Base-by-base conservation (phyloP, 2,888 invertebrate species). In the Limulus polyphemus region DNA sequence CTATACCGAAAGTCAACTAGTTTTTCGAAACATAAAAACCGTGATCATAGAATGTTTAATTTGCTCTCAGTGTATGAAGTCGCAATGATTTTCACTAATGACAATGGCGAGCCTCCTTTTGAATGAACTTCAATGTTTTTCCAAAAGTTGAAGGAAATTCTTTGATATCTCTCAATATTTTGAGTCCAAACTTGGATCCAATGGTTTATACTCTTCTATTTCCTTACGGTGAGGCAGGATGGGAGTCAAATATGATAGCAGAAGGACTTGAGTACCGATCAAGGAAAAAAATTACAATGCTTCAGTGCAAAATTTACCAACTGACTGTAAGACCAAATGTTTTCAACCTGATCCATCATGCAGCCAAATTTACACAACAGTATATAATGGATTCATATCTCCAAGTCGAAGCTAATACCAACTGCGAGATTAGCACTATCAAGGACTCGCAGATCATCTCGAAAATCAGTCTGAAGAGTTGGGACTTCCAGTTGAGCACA, bases 311-410 rank as follows among this genome's bases (percentile, higher is more conserved):
- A 56, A 14, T 58, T 14, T 32, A 54, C 48, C 59, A 59, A 48
- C 50, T 60, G 13, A 49, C 46, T 49, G 48, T 56, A n/a, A 32
- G 51, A 14, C 32, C 32, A 32, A 14, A 51, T 51, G 9, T 13
- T n/a, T 51, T 51, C 14, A 73, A 70, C 62, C 70, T 69, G 0
- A 14, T 73, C 10, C 65, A 69, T 1, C 56, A 56, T 47, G 68
- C 67, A 10, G 69, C 70, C 3, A 68, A 68, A 55, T 62, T 74
- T 1, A 69, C 68, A 5, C 73, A 74, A 49, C 74, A 75, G 62
- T 74, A 60, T 51, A 57, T 69, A 1, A 72, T 73, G 0, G 74
- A 74, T 57, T 56, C 66, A 0, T 75, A 70, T 61, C 64, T 68
- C 0, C 73, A 71, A 60, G 69, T 71, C 4, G 74, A 75, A 65